Conservation (phyloP, 1,140 invertebrate genomes). For the Archivesica marissinica region DNA sequence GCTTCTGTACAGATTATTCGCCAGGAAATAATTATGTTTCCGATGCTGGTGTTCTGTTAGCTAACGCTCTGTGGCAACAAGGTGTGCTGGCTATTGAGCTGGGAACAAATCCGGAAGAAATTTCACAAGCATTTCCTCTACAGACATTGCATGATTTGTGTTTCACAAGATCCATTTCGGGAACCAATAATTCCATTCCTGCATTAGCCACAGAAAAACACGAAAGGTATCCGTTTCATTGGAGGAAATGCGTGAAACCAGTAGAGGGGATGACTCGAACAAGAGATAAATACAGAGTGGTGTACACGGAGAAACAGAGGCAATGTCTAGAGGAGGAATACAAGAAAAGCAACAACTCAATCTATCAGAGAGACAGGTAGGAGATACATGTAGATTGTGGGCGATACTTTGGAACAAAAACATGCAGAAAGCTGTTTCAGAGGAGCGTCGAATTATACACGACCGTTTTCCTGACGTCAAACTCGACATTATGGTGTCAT, state of each 20-base stretch:
- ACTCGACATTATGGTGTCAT: too few species aligned
- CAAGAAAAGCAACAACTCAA: slow-evolving; percentile 31
- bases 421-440: too few species aligned
- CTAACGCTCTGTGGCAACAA: not conserved
- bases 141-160: slow-evolving; percentile 4
- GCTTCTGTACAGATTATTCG: not conserved
- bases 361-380: slow-evolving; percentile 54
- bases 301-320: slow-evolving; percentile 49
- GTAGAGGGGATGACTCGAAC: slow-evolving; percentile 45
- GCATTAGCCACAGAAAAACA: not conserved
- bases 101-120: not conserved
- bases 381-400: not conserved
- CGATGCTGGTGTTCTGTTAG: not conserved
- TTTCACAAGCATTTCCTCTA: not conserved
- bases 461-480: too few species aligned
- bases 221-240: slow-evolving; percentile 36
- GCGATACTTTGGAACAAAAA: too few species aligned
- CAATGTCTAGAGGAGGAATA: slow-evolving; percentile 23
- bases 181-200: not conserved
- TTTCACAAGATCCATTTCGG: not conserved
- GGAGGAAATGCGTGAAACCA: not conserved
- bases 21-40: not conserved
- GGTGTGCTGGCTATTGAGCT: not conserved
- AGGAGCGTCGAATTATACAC: too few species aligned
- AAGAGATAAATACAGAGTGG: slow-evolving; percentile 44